These are phyloP conservation scores for Urocyon cinereoargenteus DNA, from an alignment of 2,797 vertebrate species.

Conservation along the genomic window DNA sequence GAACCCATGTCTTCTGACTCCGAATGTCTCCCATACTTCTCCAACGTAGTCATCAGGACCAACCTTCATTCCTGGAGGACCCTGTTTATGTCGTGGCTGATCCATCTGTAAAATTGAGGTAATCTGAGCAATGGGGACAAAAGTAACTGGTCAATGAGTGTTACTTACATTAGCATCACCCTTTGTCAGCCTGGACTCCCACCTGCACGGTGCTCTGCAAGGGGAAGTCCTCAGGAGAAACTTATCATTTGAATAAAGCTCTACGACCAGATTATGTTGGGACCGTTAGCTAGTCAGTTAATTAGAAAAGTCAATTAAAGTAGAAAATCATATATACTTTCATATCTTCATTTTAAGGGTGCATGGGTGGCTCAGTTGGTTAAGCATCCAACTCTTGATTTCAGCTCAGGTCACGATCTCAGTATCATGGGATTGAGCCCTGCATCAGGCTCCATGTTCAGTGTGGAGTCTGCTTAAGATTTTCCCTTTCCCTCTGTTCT, in stretches of 20 bases:
- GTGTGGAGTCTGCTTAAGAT: neutral
- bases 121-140: neutral
- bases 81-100: rapidly evolving
- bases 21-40: rapidly evolving
- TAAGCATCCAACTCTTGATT: neutral
- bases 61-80: neutral
- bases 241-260: rapidly evolving
- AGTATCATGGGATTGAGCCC: neutral
- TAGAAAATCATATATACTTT: neutral
- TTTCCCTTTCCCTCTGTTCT: neutral
- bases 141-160: rapidly evolving
- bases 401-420: neutral
- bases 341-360: neutral
- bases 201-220: neutral
- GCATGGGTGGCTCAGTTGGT: neutral
- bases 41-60: rapidly evolving
- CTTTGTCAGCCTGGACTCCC: rapidly evolving
- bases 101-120: no score
- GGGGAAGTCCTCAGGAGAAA: neutral
- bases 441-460: neutral
- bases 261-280: neutral
- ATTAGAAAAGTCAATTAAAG: neutral
- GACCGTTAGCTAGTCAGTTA: neutral
- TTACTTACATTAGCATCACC: rapidly evolving
- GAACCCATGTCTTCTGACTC: neutral